Evolutionary conservation across 2,113 vertebrate genomes (phyloP).

Genomic region (Microtus oregoni): DNA sequence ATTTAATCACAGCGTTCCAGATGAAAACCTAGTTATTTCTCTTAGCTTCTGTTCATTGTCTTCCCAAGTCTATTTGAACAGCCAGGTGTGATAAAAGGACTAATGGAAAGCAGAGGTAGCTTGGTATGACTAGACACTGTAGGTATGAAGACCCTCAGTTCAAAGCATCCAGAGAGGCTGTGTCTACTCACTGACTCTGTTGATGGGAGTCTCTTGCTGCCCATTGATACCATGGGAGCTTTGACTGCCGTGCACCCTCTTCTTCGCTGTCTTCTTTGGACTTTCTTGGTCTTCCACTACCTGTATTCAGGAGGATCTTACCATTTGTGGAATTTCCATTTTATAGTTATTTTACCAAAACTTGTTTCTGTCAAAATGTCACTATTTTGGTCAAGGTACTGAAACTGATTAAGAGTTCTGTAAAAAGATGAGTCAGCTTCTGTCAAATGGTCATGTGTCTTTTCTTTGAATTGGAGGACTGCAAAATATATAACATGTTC

Average conservation of each 20-base stretch:
- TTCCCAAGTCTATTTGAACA: constrained; percentile 49
- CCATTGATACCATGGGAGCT: not conserved
- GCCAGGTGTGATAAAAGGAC: constrained; percentile 19
- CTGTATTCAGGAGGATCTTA: not conserved
- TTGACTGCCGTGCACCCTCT: not conserved
- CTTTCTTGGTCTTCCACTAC: not conserved
- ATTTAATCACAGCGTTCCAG: constrained; percentile 13
- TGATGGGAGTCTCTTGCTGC: not conserved
- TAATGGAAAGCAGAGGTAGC: constrained; percentile 30
- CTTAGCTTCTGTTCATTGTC: constrained; percentile 38
- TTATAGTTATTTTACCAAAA: constrained; percentile 5
- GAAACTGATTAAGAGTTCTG: not conserved
- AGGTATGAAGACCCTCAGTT: constrained; percentile 18
- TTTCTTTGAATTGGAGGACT: not conserved
- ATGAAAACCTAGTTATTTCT: constrained; percentile 54
- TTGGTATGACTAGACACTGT: constrained; percentile 48
- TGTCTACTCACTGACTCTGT: not conserved
- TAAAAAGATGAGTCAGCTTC: not conserved
- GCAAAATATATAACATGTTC: not conserved
- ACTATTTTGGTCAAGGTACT: not conserved
- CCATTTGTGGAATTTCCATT: not conserved
- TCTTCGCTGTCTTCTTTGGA: not conserved
- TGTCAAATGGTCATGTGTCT: not conserved
- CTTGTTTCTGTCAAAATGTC: not conserved
- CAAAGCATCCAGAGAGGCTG: not conserved